Evolutionary conservation across 2,797 vertebrate species (phyloP).

Genomic region (Xerus rutilus): DNA sequence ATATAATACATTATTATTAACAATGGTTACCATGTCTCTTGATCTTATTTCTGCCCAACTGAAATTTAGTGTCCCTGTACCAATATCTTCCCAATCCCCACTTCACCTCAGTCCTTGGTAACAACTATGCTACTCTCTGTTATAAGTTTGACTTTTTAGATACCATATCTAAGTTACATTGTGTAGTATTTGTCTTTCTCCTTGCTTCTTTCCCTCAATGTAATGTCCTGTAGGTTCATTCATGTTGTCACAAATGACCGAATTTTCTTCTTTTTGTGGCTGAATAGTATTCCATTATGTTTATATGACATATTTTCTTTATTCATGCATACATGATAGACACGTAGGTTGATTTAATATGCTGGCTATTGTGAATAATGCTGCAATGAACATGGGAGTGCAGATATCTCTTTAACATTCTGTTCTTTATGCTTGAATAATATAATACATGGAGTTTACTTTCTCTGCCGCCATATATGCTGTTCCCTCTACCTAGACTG

Average conservation of each 20-base stretch:
- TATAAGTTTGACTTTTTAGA: not conserved
- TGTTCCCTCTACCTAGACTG: not conserved
- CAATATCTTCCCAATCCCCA: not conserved
- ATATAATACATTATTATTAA: not conserved
- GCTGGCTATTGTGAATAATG: not conserved
- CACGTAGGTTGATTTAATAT: fast-evolving
- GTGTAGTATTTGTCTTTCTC: not conserved
- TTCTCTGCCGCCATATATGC: not conserved
- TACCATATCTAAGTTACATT: not conserved
- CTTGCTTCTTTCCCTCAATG: not conserved
- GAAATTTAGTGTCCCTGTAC: not conserved
- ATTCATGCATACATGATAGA: not conserved
- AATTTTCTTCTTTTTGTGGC: not conserved
- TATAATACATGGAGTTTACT: not conserved
- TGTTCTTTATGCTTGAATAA: not conserved
- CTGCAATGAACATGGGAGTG: not conserved
- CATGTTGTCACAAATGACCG: not conserved
- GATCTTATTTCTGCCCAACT: not conserved
- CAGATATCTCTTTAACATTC: not conserved
- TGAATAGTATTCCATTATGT: not conserved
- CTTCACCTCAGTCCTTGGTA: not conserved
- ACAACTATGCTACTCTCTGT: not conserved
- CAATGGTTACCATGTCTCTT: not conserved
- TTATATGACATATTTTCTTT: not conserved
- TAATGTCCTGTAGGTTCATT: not conserved